Evolutionary conservation across 2,797 vertebrate genomes (phyloP).

Genomic region (Naso thynnoides): DNA sequence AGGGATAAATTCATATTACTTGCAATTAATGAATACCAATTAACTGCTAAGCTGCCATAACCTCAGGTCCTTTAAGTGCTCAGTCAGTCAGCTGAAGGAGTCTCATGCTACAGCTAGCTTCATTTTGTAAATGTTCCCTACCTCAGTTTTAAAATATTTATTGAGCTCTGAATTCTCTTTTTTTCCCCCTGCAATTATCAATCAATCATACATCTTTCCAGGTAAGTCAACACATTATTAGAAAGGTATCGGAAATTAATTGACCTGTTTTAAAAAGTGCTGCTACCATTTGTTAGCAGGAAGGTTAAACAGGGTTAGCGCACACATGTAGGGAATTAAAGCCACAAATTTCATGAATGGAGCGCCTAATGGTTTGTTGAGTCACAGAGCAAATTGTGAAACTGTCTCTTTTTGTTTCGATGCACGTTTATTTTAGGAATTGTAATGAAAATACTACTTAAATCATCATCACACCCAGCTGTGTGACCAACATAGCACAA

Average conservation of each 20-base stretch:
- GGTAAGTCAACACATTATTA: not conserved
- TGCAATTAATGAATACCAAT: not conserved
- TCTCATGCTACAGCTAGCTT: too few relatives aligned
- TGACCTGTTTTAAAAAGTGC: not conserved
- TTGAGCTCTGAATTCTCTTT: not conserved
- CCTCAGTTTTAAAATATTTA: too few relatives aligned
- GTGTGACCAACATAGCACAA: not conserved
- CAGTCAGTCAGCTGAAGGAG: not conserved
- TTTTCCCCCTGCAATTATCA: not conserved
- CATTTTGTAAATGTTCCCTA: too few relatives aligned
- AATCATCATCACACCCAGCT: not conserved
- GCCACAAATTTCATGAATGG: not conserved
- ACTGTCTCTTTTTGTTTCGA: not conserved
- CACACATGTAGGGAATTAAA: not conserved
- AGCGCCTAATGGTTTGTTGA: slow-evolving; percentile 6
- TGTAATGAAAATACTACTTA: not conserved
- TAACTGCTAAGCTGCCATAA: not conserved
- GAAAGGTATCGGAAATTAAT: not conserved
- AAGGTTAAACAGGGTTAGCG: not conserved
- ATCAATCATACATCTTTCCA: not conserved
- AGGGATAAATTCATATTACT: not conserved
- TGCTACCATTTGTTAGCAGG: not conserved
- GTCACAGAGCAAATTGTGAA: not conserved
- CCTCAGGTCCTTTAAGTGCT: not conserved
- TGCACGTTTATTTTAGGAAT: not conserved